Evolutionary conservation across 1,140 invertebrate genomes (phyloP), one percentile per base, ranked within the genome.

Genomic region (Formica exsecta): DNA sequence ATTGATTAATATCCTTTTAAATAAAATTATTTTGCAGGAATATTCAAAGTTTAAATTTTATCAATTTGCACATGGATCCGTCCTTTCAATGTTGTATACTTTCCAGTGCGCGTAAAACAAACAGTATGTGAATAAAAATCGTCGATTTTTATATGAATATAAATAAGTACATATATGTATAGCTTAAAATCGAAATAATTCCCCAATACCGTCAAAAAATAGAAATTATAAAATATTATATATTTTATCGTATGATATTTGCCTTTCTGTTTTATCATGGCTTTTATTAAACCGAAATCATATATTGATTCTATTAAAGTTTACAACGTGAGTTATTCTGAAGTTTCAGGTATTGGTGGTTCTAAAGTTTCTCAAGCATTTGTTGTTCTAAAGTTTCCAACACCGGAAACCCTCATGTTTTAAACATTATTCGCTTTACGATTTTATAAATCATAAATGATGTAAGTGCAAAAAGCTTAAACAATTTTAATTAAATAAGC

Each of bases 341-440:
- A 5, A 80, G 22, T 80, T 80, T 19, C 57, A 9, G 51, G n/a
- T 54, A 66, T 38, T 44, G 73, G 8, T 51, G 19, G 9, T 76
- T 66, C 25, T 51, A 51, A n/a, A 79, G 29, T 25, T 79, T 66
- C 48, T 51, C 62, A 19, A 80, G 65, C 62, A 41, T 70, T 70
- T 57, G 4, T 66, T 54, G 7, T 80, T 41, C 9, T 80, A 80
- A 70, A 57, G 22, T 80, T 80, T 57, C 4, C 16, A 80, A 32
- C 22, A 48, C 25, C 16, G 1, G 16, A 19, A 8, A 38, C 13
- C 38, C 9, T 68, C 19, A n/a, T 68, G 48, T 16, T 57, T 41
- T 51, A 41, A 57, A n/a, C 19, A 57, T 68, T 57, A 13, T 6
- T 32, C 44, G 9, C 48, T 76, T 65, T 9, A 64, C 7, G 25